Conservation (phyloP, 2,113 vertebrate species). For the Herpetotheres cachinnans region DNA sequence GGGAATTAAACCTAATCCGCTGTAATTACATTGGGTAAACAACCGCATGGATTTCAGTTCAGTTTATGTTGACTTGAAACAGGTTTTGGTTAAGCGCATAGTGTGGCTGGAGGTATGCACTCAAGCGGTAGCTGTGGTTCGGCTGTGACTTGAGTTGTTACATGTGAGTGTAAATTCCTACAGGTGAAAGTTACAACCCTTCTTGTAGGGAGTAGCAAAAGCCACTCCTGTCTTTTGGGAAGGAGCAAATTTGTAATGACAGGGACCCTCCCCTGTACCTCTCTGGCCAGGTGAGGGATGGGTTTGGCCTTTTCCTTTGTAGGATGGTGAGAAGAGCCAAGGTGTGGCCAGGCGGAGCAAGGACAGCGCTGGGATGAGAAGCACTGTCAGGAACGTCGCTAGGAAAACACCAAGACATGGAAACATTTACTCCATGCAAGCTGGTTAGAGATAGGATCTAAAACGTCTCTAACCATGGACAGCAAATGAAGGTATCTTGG, state of each 20-base stretch:
- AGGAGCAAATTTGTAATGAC: neutral
- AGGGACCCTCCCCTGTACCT: neutral
- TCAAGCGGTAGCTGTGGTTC: neutral
- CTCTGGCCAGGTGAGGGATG: neutral
- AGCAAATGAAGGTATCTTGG: neutral
- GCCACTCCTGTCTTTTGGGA: neutral
- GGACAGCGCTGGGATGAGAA: neutral
- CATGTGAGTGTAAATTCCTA: neutral
- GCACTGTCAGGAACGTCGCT: neutral
- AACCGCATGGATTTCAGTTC: neutral
- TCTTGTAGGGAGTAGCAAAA: neutral
- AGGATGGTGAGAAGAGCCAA: neutral
- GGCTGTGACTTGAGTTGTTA: neutral
- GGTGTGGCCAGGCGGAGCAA: neutral
- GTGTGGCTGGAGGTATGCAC: fast-evolving
- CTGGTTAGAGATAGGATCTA: neutral
- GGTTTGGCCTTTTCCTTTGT: neutral
- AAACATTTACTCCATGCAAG: neutral
- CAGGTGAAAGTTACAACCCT: neutral
- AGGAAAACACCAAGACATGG: neutral
- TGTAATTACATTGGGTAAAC: neutral
- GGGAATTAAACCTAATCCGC: neutral
- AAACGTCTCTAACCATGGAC: neutral
- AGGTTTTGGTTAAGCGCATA: fast-evolving
- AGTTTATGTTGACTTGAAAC: neutral